Evolutionary conservation across 2,113 vertebrate genomes (phyloP).

Genomic region (Myrmecophaga tridactyla): DNA sequence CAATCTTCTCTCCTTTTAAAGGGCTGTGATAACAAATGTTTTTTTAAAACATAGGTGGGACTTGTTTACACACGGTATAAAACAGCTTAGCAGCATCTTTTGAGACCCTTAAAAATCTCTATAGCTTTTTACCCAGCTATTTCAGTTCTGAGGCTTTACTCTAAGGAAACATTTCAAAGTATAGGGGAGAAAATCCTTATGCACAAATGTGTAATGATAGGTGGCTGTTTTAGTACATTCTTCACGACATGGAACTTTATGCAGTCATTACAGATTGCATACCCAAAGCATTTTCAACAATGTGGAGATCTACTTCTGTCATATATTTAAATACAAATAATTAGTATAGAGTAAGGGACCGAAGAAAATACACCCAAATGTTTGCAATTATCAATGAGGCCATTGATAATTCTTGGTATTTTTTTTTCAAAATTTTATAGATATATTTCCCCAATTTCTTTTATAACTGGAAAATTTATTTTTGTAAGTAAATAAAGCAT

Average conservation of each 20-base stretch:
- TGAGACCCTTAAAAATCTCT: background rate
- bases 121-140: background rate
- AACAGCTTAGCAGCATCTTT: background rate
- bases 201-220: background rate
- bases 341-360: background rate
- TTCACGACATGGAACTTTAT: constrained; percentile 22
- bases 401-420: background rate
- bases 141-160: background rate
- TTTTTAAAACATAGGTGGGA: background rate
- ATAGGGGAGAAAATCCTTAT: background rate
- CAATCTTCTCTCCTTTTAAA: constrained; percentile 63
- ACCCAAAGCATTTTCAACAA: background rate
- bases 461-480: background rate
- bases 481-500: background rate
- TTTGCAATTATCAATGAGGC: background rate
- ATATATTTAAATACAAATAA: constrained; percentile 32
- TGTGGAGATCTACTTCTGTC: background rate
- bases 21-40: background rate
- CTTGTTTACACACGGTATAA: background rate
- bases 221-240: background rate
- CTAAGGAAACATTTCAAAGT: background rate
- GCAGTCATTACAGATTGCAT: constrained; percentile 35
- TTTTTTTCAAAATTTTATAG: background rate
- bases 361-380: background rate
- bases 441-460: background rate